These are phyloP conservation scores for Phenganax stokvisi DNA, from an alignment of 92 coral and sea anemone genomes.

Conservation along the genomic window DNA sequence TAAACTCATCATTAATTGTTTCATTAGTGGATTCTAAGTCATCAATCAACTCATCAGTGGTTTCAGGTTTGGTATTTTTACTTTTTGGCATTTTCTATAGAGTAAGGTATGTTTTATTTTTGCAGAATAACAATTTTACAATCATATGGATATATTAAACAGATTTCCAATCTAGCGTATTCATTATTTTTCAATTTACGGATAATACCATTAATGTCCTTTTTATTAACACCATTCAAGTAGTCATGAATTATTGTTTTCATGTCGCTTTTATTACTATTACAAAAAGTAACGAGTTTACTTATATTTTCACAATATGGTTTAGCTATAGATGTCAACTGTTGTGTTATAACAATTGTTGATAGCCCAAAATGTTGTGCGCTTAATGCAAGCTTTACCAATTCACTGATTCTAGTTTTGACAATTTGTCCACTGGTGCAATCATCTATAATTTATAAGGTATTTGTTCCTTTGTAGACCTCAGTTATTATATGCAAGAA, in stretches of 20 bases:
- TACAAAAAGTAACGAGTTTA: constrained; percentile 27
- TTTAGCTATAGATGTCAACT: constrained; percentile 32
- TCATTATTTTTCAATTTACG: neutral
- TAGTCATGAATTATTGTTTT: constrained; percentile 34
- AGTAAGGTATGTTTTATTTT: constrained; percentile 5
- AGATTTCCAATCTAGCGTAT: neutral
- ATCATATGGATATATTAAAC: constrained; percentile 7
- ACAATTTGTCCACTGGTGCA: constrained; percentile 9
- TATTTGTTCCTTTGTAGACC: constrained; percentile 2
- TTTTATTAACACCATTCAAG: neutral
- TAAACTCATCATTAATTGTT: no score
- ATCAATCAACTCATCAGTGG: neutral
- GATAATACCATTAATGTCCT: neutral
- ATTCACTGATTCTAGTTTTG: constrained; percentile 2
- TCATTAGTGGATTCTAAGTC: neutral
- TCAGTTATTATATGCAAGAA: neutral
- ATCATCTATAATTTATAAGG: constrained; percentile 1
- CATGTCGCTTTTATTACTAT: constrained; percentile 22
- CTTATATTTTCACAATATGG: constrained; percentile 38
- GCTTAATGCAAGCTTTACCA: constrained; percentile 26
- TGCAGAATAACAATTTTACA: constrained; percentile 18
- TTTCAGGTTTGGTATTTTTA: neutral
- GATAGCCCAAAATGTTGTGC: constrained; percentile 28
- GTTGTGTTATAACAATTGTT: constrained; percentile 36
- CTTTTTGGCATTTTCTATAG: neutral